Base-by-base conservation (phyloP, 2,888 invertebrate genomes). In the Eupithecia tripunctaria region DNA sequence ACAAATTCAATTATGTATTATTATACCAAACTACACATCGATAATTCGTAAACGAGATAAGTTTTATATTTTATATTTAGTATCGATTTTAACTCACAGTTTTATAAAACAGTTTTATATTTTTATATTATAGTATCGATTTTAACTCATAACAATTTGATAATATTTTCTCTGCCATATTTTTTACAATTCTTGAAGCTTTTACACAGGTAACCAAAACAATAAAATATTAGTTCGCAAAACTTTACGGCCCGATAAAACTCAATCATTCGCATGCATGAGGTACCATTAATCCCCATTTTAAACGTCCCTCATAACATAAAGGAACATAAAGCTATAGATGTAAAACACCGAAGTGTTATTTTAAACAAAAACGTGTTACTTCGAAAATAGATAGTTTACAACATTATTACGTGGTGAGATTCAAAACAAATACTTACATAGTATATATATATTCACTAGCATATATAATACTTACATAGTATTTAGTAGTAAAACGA, bases 351-450 rank as follows among this genome's bases (percentile, higher is more conserved):
- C 41, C 25, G 32, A 56, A 43, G 65, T 68, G 38, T 71, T 68
- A 47, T 62, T 71, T 67, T 47, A 29, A 75, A 71, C 69, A 69
- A 65, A 41, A 59, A 51, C 59, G 25, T 62, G 32, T 62, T n/a
- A 71, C 27, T 29, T 15, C 74, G 29, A 59, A 72, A 75, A 72
- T 75, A 75, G 74, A 75, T 75, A 63, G 38, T 51, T 69, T 68
- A 71, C 10, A n/a, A 60, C 36, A 47, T 56, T 60, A 51, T 62
- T 29, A 60, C 21, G 21, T 14, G 21, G 60, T n/a, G 27, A 8
- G 18, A 62, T 62, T 62, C 60, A 29, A 62, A 62, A 32, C 29
- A 1, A 62, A 18, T 18, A n/a, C n/a, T n/a, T n/a, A n/a, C n/a
- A 29, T 29, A 29, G 29, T 29, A 29, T 2, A 29, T 32, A 32